Conservation (phyloP, 1,140 invertebrate species). For the Panulirus ornatus region DNA sequence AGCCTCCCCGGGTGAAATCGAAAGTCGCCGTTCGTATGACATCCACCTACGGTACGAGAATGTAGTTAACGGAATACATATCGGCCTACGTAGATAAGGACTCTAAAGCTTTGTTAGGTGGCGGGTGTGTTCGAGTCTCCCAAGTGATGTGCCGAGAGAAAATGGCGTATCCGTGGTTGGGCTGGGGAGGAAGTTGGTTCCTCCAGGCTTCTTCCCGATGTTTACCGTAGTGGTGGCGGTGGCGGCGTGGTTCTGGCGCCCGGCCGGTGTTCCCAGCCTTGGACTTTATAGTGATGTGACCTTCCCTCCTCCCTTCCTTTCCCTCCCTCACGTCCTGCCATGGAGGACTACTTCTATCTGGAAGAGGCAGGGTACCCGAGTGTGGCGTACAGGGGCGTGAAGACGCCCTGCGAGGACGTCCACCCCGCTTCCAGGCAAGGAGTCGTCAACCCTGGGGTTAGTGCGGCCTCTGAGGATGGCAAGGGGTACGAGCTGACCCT, state of each 20-base stretch:
- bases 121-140: too few relatives aligned
- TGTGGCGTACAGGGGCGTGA: conserved; percentile 32
- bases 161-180: not conserved
- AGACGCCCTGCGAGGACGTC: conserved; percentile 36
- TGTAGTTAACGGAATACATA: not conserved
- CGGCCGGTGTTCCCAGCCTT: not conserved
- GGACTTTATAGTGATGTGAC: not conserved
- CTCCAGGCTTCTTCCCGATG: conserved; percentile 10
- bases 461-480: not conserved
- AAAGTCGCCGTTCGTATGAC: conserved; percentile 19
- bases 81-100: not conserved
- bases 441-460: not conserved
- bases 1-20: conserved; percentile 48
- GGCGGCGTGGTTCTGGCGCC: conserved; percentile 9
- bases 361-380: conserved; percentile 59
- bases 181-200: conserved; percentile 37
- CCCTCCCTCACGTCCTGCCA: conserved; percentile 11
- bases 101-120: not conserved
- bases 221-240: conserved; percentile 6
- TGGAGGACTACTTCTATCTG: conserved; percentile 69
- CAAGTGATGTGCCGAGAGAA: not conserved
- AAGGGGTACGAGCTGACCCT: conserved; percentile 64
- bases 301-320: too few relatives aligned
- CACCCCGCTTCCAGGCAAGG: not conserved
- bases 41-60: not conserved